Base-by-base conservation (phyloP, 2,797 vertebrate genomes). In the Semotilus atromaculatus region DNA sequence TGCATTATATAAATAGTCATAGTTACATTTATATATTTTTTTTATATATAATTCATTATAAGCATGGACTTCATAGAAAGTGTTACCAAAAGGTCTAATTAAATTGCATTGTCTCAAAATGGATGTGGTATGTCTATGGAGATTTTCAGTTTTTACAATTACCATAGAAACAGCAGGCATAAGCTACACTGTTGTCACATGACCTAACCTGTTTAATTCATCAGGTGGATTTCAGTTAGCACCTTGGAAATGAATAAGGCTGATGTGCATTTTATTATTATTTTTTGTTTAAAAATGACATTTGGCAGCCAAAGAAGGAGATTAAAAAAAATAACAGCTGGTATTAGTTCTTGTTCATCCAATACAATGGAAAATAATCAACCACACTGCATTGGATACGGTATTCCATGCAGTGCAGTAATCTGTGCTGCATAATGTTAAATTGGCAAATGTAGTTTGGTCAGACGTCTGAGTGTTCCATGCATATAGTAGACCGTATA, bases 121-220 rank as follows among this genome's bases (percentile, higher is more conserved):
- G 2, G 2, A 62, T 60, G 70, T 14, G 3, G 36, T 72, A 10
- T 31, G 38, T 60, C 16, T 45, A 45, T 79, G 76, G 60, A 48
- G 36, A 21, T 9, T 78, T 45, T 48, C n/a, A 21, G 16, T 40
- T 81, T 66, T 53, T 71, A 53, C 11, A 40, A 34, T 53, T 64
- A 64, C 51, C 36, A 58, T 85, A 7, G 13, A 23, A 67, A 80
- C 36, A 45, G n/a, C n/a, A 13, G 18, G 21, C 36, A 40, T 82
- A 74, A 74, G 19, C 18, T 36, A 34, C 48, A 75, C 16, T 48
- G 8, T 48, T 75, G 11, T 55, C 48, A 71, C 23, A 68, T 31
- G 18, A 82, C 53, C 53, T 13, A 74, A 53, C 31, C 48, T 7
- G 48, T 31, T 74, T 74, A 74, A 74, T 74, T 74, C 48, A 23